Evolutionary conservation across 2,797 vertebrate species (phyloP).

Genomic region (Taenioides sp.): DNA sequence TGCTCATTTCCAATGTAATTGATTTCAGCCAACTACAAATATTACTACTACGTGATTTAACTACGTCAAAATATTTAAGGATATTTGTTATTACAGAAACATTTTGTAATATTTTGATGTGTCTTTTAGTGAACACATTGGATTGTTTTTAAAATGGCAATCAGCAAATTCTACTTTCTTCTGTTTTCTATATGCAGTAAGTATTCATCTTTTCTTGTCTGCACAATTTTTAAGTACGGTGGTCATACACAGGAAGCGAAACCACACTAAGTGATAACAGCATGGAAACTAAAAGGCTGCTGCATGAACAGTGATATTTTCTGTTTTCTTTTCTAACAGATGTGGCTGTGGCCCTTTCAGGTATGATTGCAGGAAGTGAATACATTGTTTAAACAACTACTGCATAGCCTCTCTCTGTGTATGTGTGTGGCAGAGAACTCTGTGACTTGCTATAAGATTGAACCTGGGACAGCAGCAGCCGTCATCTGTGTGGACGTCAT

Average conservation of each 20-base stretch:
- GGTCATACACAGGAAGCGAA: conserved; percentile 58
- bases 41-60: background rate
- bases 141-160: conserved; percentile 49
- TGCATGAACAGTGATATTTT: background rate
- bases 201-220: conserved; percentile 12
- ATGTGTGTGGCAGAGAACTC: conserved; percentile 44
- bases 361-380: conserved; percentile 29
- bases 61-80: background rate
- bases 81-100: background rate
- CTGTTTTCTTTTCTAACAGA: conserved; percentile 26
- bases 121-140: conserved; percentile 33
- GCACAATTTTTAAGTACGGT: background rate
- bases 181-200: conserved; percentile 56
- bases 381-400: background rate
- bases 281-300: conserved; percentile 36
- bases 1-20: background rate
- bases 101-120: conserved; percentile 7
- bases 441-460: conserved; percentile 69
- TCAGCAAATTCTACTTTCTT: conserved; percentile 4
- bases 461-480: conserved; percentile 62
- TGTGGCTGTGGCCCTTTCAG: conserved; percentile 16
- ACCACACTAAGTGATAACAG: conserved; percentile 36
- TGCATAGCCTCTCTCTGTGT: background rate
- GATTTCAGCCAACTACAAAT: background rate
- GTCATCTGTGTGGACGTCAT: conserved; percentile 70